Evolutionary conservation across 2,888 invertebrate species (phyloP).

Genomic region (Diachrysia chrysitis): DNA sequence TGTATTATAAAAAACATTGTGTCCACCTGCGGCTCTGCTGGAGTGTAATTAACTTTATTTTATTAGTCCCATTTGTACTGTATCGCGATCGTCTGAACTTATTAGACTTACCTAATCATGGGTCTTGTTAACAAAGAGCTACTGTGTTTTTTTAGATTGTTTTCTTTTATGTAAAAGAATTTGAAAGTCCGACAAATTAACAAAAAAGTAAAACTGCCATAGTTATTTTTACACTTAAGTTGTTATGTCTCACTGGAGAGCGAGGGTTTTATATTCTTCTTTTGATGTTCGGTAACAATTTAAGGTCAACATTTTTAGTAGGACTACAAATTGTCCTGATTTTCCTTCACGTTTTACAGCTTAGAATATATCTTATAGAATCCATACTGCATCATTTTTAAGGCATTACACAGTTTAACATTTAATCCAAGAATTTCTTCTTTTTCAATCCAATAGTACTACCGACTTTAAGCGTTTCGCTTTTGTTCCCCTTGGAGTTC

Average conservation of each 20-base stretch:
- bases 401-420: too few relatives aligned
- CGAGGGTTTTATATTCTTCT: not conserved
- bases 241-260: not conserved
- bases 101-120: not conserved
- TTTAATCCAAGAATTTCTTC: not conserved
- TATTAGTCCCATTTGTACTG: not conserved
- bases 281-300: not conserved
- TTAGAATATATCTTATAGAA: too few relatives aligned
- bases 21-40: not conserved
- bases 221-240: not conserved
- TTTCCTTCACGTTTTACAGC: not conserved
- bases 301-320: not conserved
- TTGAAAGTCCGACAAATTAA: not conserved
- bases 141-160: slow-evolving; percentile 2
- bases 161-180: not conserved
- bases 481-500: not conserved
- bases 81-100: not conserved
- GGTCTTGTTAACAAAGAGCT: not conserved
- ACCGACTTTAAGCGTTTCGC: not conserved
- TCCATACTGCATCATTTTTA: too few relatives aligned
- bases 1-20: not conserved
- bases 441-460: not conserved
- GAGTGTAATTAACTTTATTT: not conserved
- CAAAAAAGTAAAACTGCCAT: not conserved
- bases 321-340: not conserved